These are phyloP conservation scores for Conopomorpha cramerella DNA, from an alignment of 1,140 invertebrate genomes.

Conservation along the genomic window DNA sequence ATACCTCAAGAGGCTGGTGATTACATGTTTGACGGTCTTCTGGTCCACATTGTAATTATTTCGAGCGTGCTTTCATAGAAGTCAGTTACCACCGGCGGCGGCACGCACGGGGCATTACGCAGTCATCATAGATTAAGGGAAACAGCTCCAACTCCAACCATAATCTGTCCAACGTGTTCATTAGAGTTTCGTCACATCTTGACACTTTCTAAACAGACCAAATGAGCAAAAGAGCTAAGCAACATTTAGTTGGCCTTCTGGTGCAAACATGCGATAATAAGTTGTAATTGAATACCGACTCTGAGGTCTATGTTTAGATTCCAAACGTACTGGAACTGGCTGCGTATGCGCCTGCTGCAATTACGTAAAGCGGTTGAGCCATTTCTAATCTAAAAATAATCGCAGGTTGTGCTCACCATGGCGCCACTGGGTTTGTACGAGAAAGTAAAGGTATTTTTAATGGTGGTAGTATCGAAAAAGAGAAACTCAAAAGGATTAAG, in stretches of 20 bases:
- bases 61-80: too few relatives aligned
- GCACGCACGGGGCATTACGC: slow-evolving; percentile 44
- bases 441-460: slow-evolving; percentile 53
- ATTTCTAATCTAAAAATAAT: slow-evolving; percentile 62
- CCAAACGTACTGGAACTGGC: slow-evolving; percentile 47
- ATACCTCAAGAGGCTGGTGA: too few relatives aligned
- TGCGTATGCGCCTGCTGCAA: slow-evolving; percentile 49
- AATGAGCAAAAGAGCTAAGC: slow-evolving; percentile 31
- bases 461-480: too few relatives aligned
- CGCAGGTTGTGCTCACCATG: slow-evolving; percentile 46
- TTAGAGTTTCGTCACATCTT: slow-evolving; percentile 50
- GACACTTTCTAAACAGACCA: slow-evolving; percentile 55
- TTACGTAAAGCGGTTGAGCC: slow-evolving; percentile 59
- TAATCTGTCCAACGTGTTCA: slow-evolving; percentile 26
- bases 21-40: too few relatives aligned
- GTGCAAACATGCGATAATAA: slow-evolving; percentile 56
- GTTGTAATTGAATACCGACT: slow-evolving; percentile 52
- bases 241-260: slow-evolving; percentile 38
- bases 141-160: slow-evolving; percentile 26
- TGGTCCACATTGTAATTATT: background rate
- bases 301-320: slow-evolving; percentile 53
- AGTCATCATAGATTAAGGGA: slow-evolving; percentile 25
- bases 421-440: slow-evolving; percentile 50
- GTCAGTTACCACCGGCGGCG: too few relatives aligned
- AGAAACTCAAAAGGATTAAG: too few relatives aligned